A percentile compares a stretch with the other conserved stretches of the same genome.
Evolutionary conservation across 1,140 invertebrate species (phyloP).

Genomic region (Yoshiicerus persimilis): DNA sequence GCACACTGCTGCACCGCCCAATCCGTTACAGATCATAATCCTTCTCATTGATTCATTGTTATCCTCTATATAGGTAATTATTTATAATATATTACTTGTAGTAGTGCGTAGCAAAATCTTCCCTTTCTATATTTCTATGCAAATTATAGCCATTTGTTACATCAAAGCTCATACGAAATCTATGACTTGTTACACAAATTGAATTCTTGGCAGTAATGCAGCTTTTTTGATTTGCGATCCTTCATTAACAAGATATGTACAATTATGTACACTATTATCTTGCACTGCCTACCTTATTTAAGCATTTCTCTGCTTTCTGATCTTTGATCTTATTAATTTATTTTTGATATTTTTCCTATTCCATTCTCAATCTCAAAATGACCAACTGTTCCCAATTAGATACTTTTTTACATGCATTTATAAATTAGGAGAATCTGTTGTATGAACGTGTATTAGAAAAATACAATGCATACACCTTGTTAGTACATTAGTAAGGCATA

Average conservation of each 20-base stretch:
- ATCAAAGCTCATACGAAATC: background rate
- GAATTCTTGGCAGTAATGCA: background rate
- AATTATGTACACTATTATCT: background rate
- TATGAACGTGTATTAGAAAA: too few species aligned
- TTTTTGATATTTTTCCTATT: background rate
- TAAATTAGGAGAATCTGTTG: too few species aligned
- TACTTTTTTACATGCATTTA: background rate
- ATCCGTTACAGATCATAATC: slow-evolving; percentile 13
- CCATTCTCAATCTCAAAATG: background rate
- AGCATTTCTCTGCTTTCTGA: background rate
- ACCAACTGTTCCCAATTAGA: background rate
- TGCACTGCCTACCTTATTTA: background rate
- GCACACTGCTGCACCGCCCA: slow-evolving; percentile 11
- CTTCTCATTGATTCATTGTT: slow-evolving; percentile 13
- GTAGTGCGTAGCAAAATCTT: background rate
- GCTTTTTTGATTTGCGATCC: background rate
- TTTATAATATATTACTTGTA: slow-evolving; percentile 7
- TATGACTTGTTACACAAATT: background rate
- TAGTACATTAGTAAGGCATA: too few species aligned
- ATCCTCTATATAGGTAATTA: background rate
- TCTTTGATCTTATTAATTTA: background rate
- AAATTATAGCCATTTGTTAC: slow-evolving; percentile 9
- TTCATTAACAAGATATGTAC: background rate
- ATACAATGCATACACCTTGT: too few species aligned
- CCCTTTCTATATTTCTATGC: slow-evolving; percentile 14